Percentiles rank a stretch among this genome's conserved stretches.
Conservation (phyloP, 2,888 invertebrate genomes). For the Phytoseiulus persimilis region DNA sequence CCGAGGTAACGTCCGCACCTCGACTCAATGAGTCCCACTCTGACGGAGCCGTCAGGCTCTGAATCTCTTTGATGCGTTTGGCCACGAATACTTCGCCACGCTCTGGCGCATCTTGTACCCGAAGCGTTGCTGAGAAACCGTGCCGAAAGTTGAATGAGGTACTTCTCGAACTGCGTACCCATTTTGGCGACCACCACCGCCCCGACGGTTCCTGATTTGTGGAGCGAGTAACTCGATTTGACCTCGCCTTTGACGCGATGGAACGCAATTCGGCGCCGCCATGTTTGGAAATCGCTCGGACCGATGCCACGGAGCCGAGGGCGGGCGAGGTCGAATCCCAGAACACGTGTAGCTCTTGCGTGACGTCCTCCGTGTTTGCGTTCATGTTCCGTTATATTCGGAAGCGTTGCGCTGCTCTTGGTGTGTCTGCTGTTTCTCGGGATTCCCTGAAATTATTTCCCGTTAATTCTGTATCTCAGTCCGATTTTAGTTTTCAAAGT, state of each 20-base stretch:
- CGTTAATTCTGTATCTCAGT: background rate
- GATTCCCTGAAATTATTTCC: background rate
- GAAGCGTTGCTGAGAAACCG: background rate
- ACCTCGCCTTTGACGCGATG: background rate
- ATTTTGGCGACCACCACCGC: background rate
- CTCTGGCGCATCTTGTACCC: background rate
- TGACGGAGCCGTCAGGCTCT: background rate
- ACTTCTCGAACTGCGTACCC: background rate
- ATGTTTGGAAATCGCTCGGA: background rate
- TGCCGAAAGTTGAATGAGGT: background rate
- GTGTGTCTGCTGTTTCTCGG: background rate
- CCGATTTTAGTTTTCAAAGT: background rate
- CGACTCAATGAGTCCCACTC: background rate
- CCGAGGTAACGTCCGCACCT: background rate
- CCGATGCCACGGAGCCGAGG: background rate
- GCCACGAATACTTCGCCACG: background rate
- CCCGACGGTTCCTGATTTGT: background rate
- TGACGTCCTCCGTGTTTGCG: background rate
- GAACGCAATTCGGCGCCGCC: background rate
- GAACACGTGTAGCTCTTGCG: background rate
- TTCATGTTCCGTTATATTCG: background rate
- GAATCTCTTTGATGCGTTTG: slow-evolving; percentile 10
- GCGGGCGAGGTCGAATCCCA: background rate
- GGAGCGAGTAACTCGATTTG: background rate
- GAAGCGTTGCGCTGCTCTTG: background rate